A percentile compares a stretch with the other conserved stretches of the same genome.
Evolutionary conservation across 2,888 invertebrate genomes (phyloP).

Genomic region (Exocentrus adspersus): DNA sequence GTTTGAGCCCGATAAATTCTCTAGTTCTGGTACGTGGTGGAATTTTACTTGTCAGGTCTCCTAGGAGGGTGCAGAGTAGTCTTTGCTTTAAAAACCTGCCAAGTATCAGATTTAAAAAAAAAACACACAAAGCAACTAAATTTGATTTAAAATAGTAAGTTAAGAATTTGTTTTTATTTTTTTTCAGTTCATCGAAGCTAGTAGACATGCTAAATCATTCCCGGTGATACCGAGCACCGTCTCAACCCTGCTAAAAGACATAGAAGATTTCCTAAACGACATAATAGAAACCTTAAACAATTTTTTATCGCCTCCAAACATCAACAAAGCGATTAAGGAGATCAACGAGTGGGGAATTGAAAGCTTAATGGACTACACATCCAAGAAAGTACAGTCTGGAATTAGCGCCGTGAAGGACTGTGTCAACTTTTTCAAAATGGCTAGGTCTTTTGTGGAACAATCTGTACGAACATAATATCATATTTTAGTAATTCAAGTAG

Average conservation of each 20-base stretch:
- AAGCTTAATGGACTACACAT: constrained; percentile 35
- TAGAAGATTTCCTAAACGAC: constrained; percentile 35
- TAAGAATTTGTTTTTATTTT: too few relatives aligned
- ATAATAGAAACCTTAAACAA: constrained; percentile 36
- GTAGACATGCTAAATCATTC: constrained; percentile 31
- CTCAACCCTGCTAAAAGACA: constrained; percentile 31
- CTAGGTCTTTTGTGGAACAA: constrained; percentile 31
- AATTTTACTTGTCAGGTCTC: too few relatives aligned
- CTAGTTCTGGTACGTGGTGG: too few relatives aligned
- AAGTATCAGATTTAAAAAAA: too few relatives aligned
- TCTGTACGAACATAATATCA: background rate
- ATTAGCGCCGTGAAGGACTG: constrained; percentile 36
- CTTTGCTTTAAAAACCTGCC: too few relatives aligned
- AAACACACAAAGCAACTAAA: too few relatives aligned
- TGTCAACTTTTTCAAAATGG: constrained; percentile 33
- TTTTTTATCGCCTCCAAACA: constrained; percentile 29
- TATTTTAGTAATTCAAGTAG: background rate
- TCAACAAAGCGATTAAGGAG: constrained; percentile 21
- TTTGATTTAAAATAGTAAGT: too few relatives aligned
- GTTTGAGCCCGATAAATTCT: too few relatives aligned
- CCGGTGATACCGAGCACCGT: constrained; percentile 25
- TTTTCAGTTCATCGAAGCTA: constrained; percentile 32
- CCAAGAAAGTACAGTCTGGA: constrained; percentile 33
- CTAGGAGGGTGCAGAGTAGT: too few relatives aligned
- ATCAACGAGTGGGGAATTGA: constrained; percentile 34